These are phyloP conservation scores for Drosophila sp. DNA, from an alignment of 1,140 invertebrate species.

Conservation along the genomic window DNA sequence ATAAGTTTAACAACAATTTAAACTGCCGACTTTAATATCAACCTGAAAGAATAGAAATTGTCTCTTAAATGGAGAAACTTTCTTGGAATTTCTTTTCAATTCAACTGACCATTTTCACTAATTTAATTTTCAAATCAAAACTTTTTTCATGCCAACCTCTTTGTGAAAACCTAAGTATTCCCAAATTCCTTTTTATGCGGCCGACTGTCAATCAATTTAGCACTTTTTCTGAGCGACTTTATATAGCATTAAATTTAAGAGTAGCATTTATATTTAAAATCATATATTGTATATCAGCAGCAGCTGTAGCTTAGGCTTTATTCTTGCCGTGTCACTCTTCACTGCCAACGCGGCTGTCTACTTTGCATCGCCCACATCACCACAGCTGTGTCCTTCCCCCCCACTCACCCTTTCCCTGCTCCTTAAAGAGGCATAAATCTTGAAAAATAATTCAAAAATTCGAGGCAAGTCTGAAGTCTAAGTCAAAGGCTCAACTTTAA, in stretches of 20 bases:
- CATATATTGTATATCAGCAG: slow-evolving; percentile 42
- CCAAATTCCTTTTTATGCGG: not conserved
- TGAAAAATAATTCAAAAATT: slow-evolving; percentile 48
- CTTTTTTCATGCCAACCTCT: too few relatives aligned
- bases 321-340: slow-evolving; percentile 6
- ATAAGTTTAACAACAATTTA: too few relatives aligned
- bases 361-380: slow-evolving; percentile 29
- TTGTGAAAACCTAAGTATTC: too few relatives aligned
- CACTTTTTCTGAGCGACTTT: slow-evolving; percentile 30
- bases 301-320: not conserved
- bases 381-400: slow-evolving; percentile 10
- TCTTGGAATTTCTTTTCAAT: too few relatives aligned
- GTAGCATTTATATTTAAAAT: slow-evolving; percentile 36
- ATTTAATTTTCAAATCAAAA: slow-evolving; percentile 1
- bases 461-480: slow-evolving; percentile 42
- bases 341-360: slow-evolving; percentile 7
- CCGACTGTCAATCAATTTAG: slow-evolving; percentile 18
- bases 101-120: not conserved
- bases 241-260: slow-evolving; percentile 21
- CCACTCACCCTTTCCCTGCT: not conserved
- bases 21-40: too few relatives aligned
- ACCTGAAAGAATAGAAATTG: not conserved
- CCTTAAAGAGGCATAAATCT: slow-evolving; percentile 36
- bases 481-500: slow-evolving; percentile 45
- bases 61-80: not conserved